Conservation (phyloP, 1,140 invertebrate genomes). For the Spodoptera frugiperda region DNA sequence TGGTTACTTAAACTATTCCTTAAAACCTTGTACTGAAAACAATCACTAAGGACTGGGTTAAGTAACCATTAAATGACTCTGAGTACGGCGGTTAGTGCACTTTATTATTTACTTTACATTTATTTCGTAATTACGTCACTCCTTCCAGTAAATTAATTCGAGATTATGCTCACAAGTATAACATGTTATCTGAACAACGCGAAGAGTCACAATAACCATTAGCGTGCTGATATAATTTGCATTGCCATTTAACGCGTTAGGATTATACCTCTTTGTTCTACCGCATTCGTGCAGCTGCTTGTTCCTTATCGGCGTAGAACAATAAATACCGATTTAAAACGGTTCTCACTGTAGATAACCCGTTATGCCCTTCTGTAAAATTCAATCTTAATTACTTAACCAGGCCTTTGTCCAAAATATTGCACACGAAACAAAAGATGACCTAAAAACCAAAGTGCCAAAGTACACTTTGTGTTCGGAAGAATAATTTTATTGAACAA, state of each 20-base stretch:
- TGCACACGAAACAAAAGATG: neutral
- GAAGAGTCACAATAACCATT: constrained; percentile 60
- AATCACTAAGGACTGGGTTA: no score
- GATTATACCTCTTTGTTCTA: constrained; percentile 80
- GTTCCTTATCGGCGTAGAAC: constrained; percentile 75
- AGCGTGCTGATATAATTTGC: constrained; percentile 66
- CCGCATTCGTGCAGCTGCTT: constrained; percentile 71
- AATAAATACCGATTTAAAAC: constrained; percentile 81
- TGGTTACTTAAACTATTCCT: no score
- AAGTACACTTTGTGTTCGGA: neutral
- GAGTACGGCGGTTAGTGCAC: no score
- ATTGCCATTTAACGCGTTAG: constrained; percentile 70
- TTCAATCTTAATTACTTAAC: constrained; percentile 7
- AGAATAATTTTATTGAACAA: constrained; percentile 23
- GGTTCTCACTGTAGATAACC: constrained; percentile 76
- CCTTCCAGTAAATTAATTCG: constrained; percentile 68
- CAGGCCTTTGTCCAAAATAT: constrained; percentile 15
- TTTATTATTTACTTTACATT: neutral
- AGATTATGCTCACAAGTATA: constrained; percentile 73
- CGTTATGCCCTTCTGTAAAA: constrained; percentile 55
- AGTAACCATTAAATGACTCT: no score
- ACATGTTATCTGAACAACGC: constrained; percentile 60
- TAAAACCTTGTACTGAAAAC: no score
- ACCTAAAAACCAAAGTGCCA: constrained; percentile 14
- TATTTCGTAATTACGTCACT: constrained; percentile 65